Percentiles rank a stretch among this genome's conserved stretches.
Evolutionary conservation across 1,140 invertebrate genomes (phyloP).

Genomic region (Tetraneura akinire): DNA sequence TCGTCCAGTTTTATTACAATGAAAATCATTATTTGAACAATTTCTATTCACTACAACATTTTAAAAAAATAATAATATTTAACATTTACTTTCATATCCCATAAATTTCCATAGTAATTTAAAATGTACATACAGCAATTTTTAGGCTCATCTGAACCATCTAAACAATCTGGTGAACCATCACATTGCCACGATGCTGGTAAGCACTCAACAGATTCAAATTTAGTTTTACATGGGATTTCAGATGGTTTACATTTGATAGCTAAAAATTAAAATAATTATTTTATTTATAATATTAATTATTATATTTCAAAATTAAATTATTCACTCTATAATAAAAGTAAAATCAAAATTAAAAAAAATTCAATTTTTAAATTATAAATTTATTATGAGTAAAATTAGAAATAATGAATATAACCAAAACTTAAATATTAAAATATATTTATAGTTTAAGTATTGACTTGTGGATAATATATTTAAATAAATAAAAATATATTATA

Average conservation of each 20-base stretch:
- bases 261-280: constrained; percentile 43
- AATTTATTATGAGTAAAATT: too few relatives aligned
- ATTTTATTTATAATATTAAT: neutral
- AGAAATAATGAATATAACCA: too few relatives aligned
- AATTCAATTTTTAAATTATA: too few relatives aligned
- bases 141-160: constrained; percentile 69
- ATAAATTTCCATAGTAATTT: neutral
- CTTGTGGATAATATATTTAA: too few relatives aligned
- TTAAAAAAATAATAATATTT: constrained; percentile 42
- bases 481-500: too few relatives aligned
- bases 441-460: too few relatives aligned
- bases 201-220: constrained; percentile 63
- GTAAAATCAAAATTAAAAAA: too few relatives aligned
- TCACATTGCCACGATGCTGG: constrained; percentile 69
- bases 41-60: constrained; percentile 57
- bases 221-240: constrained; percentile 53
- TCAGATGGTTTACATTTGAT: constrained; percentile 52
- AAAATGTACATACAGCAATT: constrained; percentile 53
- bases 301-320: too few relatives aligned
- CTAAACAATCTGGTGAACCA: constrained; percentile 71
- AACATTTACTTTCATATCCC: too few relatives aligned
- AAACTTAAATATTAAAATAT: too few relatives aligned
- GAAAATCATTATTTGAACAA: constrained; percentile 64
- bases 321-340: too few relatives aligned
- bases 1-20: constrained; percentile 67